Evolutionary conservation across 2,888 invertebrate genomes (phyloP), one percentile per base, ranked within the genome.

Genomic region (Pollenia griseotomentosa): DNA sequence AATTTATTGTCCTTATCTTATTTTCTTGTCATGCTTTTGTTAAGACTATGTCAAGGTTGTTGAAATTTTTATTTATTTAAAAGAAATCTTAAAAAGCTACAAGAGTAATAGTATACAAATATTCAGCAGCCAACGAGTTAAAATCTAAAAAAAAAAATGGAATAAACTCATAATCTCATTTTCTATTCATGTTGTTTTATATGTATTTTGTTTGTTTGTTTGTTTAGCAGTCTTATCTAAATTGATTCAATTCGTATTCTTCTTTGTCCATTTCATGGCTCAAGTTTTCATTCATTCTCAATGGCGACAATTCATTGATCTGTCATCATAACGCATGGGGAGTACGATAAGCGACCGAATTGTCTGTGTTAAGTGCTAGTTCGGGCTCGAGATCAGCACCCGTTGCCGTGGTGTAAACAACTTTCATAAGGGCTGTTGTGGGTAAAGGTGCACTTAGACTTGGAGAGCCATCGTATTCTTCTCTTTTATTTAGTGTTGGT

Each of bases 321-420:
- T 79, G 78, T 87, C 87, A 87, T 87, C 87, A 87, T 87, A 75
- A 87, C 2, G 63, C 78, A 65, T 87, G 78, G 0, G 87, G 81
- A 0, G 84, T 65, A n/a, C 63, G 84, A 53, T 87, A 82, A 23
- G 19, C 68, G 40, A 84, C 23, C 10, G 78, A 23, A 40, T 44
- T 68, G 40, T 81, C 77, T 10, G 53, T 44, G n/a, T 74, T 81
- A 23, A 57, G 68, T 16, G 81, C 12, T 44, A 78, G 33, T 42
- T 84, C 84, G 3, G 81, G 46, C 53, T 84, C 77, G 8, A 87
- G 66, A 19, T 83, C 79, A 3, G 77, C 33, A 11, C 16, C 84
- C 8, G 78, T 46, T 42, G 83, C 48, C 8, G 84, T 78, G 2
- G 84, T 87, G 55, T 87, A 87, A 33, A 81, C 81, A 2, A 87